Evolutionary conservation across 2,113 vertebrate species (phyloP).

Genomic region (Dasyprocta punctata): DNA sequence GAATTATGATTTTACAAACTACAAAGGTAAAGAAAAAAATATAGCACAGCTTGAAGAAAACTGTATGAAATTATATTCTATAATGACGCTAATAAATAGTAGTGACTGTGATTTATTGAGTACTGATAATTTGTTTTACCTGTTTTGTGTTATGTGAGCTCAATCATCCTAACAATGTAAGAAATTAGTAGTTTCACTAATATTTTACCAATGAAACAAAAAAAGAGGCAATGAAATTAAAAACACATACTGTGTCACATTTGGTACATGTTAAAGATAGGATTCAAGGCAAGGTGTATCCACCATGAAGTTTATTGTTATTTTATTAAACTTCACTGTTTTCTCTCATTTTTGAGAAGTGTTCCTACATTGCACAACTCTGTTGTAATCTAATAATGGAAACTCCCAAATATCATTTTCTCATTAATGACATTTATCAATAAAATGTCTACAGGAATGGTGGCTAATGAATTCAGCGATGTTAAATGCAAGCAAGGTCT

Average conservation of each 20-base stretch:
- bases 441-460: background rate
- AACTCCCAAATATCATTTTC: constrained; percentile 68
- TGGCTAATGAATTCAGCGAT: background rate
- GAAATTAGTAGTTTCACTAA: background rate
- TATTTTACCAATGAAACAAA: background rate
- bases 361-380: constrained; percentile 28
- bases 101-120: background rate
- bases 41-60: constrained; percentile 47
- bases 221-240: background rate
- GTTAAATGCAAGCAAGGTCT: background rate
- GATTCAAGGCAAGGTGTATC: background rate
- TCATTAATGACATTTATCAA: constrained; percentile 58
- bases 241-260: background rate
- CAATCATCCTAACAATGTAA: background rate
- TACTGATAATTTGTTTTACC: background rate
- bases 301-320: background rate
- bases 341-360: constrained; percentile 59
- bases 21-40: constrained; percentile 21
- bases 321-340: background rate
- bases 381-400: constrained; percentile 74
- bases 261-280: background rate
- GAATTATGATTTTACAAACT: background rate
- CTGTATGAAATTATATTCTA: constrained; percentile 67
- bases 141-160: background rate
- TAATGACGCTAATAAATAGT: background rate